Evolutionary conservation across 1,140 invertebrate genomes (phyloP), one percentile per base, ranked within the genome.

Genomic region (Capitella teleta): DNA sequence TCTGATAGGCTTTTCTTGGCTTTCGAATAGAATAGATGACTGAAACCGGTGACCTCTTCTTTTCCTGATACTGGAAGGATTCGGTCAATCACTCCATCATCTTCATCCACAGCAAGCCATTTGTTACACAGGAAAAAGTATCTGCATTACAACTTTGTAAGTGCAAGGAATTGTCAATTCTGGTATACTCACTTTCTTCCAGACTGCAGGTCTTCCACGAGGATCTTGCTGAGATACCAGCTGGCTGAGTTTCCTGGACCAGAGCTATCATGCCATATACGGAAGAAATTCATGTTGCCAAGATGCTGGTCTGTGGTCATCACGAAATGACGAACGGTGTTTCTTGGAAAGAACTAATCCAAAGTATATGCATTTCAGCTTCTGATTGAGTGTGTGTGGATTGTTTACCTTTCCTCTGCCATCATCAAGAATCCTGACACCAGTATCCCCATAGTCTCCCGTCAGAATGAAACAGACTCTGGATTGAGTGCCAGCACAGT

Each of bases 101-200:
- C 68, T 53, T 74, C 64, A 54, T 76, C 73, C 0, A 73, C 53
- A 30, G 72, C 74, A 24, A 76, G 54, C 74, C 74, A 76, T 14
- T 61, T 53, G 25, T 73, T 61, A 38, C 56, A 57, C 21, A 61
- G 23, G 45, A 61, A 61, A 21, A 49, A 42, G 48, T 50, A 58
- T 36, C 58, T 59, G 49, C 5, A 12, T 16, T 38, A 38, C 12
- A 38, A 5, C 36, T 21, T 21, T 40, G 3, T 8, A 40, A 40
- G 16, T 16, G 12, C 19, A 40, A 4, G 2, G n/a, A 14, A 2
- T 16, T 3, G 12, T 24, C 19, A 40, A 8, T 5, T 40, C 19
- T 40, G 38, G 25, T 19, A 18, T 14, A 16, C 38, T 8, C 25
- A 40, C 38, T 16, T 40, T 19, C 10, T 19, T 12, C 26, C 49